Conservation (phyloP, 2,113 vertebrate genomes). For the Athene noctua region DNA sequence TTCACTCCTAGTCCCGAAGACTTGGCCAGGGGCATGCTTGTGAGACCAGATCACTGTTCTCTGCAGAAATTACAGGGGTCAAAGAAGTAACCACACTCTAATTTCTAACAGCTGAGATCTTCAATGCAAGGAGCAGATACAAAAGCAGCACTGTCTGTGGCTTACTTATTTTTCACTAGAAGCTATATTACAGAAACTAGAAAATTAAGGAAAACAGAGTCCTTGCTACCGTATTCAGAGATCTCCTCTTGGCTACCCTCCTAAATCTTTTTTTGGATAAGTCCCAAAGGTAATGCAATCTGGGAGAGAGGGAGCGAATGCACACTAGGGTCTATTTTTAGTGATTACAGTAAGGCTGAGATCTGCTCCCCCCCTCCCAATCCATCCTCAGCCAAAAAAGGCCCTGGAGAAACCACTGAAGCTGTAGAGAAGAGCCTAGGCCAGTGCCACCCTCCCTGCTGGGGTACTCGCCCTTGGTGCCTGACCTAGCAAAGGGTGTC, state of each 20-base stretch:
- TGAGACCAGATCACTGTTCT: slow-evolving; percentile 13
- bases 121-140: not conserved
- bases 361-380: not conserved
- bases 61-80: slow-evolving; percentile 28
- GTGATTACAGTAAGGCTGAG: not conserved
- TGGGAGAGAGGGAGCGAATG: not conserved
- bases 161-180: not conserved
- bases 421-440: not conserved
- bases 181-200: not conserved
- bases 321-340: slow-evolving; percentile 21
- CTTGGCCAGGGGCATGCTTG: slow-evolving; percentile 8
- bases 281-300: not conserved
- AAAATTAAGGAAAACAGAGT: slow-evolving; percentile 11
- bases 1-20: not conserved
- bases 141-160: slow-evolving; percentile 50
- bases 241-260: not conserved
- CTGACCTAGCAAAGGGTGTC: not conserved
- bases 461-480: not conserved
- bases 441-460: not conserved
- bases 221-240: not conserved
- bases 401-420: not conserved
- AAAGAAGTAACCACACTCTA: slow-evolving; percentile 29
- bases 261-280: not conserved
- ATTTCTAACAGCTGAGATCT: slow-evolving; percentile 60
- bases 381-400: not conserved